A percentile compares a stretch with the other conserved stretches of the same genome.
phyloP scores from a whole-genome alignment of 2,113 vertebrate genomes.

The Centropus bengalensis region DNA sequence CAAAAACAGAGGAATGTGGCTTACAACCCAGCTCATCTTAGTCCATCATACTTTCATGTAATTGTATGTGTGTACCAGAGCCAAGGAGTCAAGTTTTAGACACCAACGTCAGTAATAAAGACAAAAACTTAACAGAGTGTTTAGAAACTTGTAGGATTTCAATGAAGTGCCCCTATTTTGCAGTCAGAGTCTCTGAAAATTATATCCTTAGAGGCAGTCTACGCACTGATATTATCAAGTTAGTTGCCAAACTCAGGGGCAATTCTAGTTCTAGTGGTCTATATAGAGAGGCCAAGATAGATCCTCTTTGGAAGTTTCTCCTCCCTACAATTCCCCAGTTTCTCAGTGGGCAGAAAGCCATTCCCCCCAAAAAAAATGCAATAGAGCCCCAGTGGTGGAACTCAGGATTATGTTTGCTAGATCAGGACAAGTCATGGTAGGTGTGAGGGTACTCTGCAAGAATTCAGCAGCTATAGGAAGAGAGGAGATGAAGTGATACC shows the following conservation, averaged over 20 bases:
- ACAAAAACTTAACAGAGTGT: not conserved
- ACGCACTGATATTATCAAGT: not conserved
- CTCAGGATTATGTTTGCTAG: not conserved
- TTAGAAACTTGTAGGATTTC: not conserved
- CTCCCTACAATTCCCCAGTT: not conserved
- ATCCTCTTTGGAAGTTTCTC: not conserved
- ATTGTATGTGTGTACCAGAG: not conserved
- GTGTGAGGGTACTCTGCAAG: not conserved
- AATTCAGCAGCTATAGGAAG: not conserved
- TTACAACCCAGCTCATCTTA: not conserved
- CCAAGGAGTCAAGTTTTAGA: not conserved
- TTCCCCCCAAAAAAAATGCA: not conserved
- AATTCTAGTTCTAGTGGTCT: not conserved
- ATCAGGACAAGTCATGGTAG: not conserved
- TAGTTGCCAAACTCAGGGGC: not conserved
- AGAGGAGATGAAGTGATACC: not conserved
- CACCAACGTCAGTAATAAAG: not conserved
- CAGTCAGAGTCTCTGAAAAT: not conserved
- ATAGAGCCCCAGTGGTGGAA: not conserved
- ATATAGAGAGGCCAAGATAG: not conserved
- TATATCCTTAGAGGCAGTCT: not conserved
- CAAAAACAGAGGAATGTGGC: not conserved
- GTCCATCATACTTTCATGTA: not conserved
- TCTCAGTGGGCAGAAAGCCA: not conserved
- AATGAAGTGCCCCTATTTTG: not conserved